phyloP scores from a whole-genome alignment of 2,888 invertebrate genomes.

The Hedya salicella region DNA sequence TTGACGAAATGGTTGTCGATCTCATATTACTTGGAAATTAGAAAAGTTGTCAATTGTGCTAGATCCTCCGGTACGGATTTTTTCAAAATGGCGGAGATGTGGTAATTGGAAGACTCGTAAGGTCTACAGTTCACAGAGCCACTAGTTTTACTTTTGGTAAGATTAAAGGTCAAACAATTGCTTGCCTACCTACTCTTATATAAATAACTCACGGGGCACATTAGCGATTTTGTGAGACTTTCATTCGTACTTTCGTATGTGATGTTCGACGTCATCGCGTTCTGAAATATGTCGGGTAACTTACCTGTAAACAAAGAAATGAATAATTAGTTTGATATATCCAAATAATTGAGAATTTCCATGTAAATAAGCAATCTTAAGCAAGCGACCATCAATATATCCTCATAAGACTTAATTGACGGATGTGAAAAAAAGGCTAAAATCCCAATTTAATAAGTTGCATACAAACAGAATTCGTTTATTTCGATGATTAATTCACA shows the following conservation, averaged over 20 bases:
- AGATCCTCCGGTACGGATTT: too few relatives aligned
- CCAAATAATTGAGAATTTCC: background rate
- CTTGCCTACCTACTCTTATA: too few relatives aligned
- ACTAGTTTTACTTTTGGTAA: too few relatives aligned
- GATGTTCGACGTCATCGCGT: background rate
- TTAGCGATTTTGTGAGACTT: too few relatives aligned
- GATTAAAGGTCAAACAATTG: too few relatives aligned
- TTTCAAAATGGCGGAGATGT: too few relatives aligned
- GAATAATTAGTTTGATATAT: background rate
- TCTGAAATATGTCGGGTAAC: background rate
- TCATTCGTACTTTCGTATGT: slow-evolving; percentile 1
- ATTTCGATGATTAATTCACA: slow-evolving; percentile 1
- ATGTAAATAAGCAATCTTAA: background rate
- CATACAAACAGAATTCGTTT: slow-evolving; percentile 4
- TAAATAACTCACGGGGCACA: too few relatives aligned
- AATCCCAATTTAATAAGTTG: slow-evolving; percentile 10
- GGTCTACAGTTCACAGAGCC: too few relatives aligned
- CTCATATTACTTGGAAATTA: too few relatives aligned
- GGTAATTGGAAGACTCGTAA: too few relatives aligned
- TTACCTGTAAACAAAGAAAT: slow-evolving; percentile 34
- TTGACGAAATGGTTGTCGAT: too few relatives aligned
- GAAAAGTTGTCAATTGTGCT: too few relatives aligned
- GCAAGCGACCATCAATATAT: background rate
- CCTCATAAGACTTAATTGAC: background rate
- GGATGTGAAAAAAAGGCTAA: background rate